Percentiles rank a stretch among this genome's conserved stretches.
Conservation (phyloP, 2,113 vertebrate genomes). For the Phaethon lepturus region DNA sequence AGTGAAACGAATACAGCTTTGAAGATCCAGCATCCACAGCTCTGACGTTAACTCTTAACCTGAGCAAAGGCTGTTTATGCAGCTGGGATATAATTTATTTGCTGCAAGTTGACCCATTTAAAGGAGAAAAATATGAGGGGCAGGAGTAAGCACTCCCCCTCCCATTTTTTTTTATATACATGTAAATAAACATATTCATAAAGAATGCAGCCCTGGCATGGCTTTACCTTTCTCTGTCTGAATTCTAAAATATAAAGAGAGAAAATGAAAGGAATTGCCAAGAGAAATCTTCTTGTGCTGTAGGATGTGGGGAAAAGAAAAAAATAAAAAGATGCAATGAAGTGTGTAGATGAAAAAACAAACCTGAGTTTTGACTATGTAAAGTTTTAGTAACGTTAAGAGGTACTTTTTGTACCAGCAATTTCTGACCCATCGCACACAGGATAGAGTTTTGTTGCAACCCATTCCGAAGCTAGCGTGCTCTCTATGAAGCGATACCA, state of each 20-base stretch:
- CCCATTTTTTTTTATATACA: neutral
- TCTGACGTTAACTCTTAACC: neutral
- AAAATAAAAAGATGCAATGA: neutral
- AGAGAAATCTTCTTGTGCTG: neutral
- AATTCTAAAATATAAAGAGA: neutral
- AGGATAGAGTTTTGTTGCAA: neutral
- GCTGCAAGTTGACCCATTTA: neutral
- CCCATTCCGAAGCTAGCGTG: neutral
- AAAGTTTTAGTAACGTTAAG: neutral
- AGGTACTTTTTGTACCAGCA: neutral
- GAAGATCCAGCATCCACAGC: neutral
- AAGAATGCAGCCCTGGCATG: neutral
- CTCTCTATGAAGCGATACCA: neutral
- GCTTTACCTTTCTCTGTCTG: neutral
- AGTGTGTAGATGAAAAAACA: neutral
- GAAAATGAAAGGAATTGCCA: neutral
- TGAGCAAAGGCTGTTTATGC: neutral
- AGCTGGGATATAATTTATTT: neutral
- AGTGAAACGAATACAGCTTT: neutral
- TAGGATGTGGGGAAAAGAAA: rapidly evolving
- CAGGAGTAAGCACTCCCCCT: neutral
- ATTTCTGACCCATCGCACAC: neutral
- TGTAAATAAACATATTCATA: neutral
- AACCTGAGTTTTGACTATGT: neutral
- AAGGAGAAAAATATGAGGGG: neutral